phyloP scores from a whole-genome alignment of 2,888 invertebrate species.

The Conus canariensis region DNA sequence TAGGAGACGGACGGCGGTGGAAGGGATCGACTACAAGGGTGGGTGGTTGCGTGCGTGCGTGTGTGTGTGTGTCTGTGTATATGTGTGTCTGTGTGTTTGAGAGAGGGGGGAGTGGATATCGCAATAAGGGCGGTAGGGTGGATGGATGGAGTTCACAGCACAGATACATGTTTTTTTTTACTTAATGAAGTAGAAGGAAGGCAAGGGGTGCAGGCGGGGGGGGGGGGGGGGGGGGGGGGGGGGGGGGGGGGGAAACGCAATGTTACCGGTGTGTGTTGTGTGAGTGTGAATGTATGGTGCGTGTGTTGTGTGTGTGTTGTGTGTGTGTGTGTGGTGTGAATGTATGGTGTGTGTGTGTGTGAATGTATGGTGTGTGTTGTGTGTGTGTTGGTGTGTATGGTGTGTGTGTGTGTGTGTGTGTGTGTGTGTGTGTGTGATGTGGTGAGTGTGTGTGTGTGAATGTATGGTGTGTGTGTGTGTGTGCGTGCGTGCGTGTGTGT shows the following conservation, averaged over 20 bases:
- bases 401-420: neutral
- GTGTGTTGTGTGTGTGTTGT: neutral
- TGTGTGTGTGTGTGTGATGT: neutral
- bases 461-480: neutral
- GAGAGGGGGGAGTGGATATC: too few relatives aligned
- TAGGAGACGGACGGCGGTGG: too few relatives aligned
- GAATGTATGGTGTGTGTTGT: neutral
- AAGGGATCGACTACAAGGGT: too few relatives aligned
- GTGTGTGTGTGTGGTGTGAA: neutral
- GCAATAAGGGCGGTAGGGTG: too few relatives aligned
- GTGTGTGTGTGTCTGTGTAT: too few relatives aligned
- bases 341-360: neutral
- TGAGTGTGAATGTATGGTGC: neutral
- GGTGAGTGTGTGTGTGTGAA: neutral
- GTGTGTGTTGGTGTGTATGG: too few relatives aligned
- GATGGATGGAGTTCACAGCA: too few relatives aligned
- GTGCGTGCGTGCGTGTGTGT: neutral
- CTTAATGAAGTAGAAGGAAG: too few relatives aligned
- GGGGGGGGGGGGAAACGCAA: neutral
- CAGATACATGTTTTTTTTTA: too few relatives aligned
- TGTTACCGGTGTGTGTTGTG: neutral
- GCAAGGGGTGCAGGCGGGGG: neutral
- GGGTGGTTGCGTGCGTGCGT: too few relatives aligned
- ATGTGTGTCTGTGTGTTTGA: neutral
- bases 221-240: neutral